Conservation (phyloP, 2,888 invertebrate genomes). For the Diadegma fenestrale region DNA sequence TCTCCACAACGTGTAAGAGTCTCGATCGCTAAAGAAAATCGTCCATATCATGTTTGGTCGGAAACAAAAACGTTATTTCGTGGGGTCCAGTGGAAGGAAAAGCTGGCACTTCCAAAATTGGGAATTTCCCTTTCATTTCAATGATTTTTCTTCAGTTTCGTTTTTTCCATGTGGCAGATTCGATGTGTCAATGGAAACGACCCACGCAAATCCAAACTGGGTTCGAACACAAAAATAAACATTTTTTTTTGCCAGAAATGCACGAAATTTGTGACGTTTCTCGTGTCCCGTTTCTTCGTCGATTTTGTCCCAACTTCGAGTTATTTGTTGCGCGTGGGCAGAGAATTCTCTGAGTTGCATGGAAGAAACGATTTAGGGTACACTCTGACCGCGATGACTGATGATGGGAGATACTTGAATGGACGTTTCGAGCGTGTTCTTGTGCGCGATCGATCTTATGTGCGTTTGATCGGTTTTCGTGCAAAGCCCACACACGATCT, state of each 20-base stretch:
- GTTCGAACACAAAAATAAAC: neutral
- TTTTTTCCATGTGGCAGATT: neutral
- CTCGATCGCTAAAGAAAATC: conserved; percentile 11
- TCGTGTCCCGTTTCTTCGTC: conserved; percentile 13
- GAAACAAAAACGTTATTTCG: neutral
- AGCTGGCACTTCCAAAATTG: neutral
- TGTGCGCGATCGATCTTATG: conserved; percentile 29
- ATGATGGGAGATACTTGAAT: conserved; percentile 55
- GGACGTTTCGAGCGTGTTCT: conserved; percentile 47
- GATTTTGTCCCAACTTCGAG: neutral
- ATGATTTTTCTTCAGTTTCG: neutral
- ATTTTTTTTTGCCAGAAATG: conserved; percentile 18
- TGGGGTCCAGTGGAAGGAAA: neutral
- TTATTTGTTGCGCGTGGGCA: conserved; percentile 42
- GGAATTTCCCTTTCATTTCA: neutral
- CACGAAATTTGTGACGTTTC: conserved; percentile 11
- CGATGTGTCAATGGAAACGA: neutral
- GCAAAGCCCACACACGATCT: conserved; percentile 48
- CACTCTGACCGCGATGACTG: conserved; percentile 51
- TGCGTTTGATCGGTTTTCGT: conserved; percentile 26
- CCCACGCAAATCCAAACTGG: neutral
- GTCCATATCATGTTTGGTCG: neutral
- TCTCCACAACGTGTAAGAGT: conserved; percentile 69
- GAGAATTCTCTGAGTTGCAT: conserved; percentile 5
- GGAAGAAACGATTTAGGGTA: conserved; percentile 35